phyloP scores from a whole-genome alignment of 1,140 invertebrate species.

The Samia ricini region DNA sequence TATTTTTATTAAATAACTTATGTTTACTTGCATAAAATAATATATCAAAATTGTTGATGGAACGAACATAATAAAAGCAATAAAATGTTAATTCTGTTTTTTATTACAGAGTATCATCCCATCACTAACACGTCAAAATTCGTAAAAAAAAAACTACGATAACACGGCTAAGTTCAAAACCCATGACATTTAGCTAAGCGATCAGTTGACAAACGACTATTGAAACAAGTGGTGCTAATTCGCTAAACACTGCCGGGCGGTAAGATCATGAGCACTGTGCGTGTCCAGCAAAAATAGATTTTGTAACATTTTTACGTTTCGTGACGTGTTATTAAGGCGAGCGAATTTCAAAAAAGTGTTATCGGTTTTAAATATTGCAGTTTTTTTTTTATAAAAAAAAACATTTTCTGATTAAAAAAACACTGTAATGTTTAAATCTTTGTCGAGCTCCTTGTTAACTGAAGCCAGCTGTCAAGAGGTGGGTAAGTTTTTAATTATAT shows the following conservation, averaged over 20 bases:
- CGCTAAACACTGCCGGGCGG: slow-evolving; percentile 36
- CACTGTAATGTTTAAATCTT: slow-evolving; percentile 76
- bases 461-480: slow-evolving; percentile 80
- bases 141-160: slow-evolving; percentile 22
- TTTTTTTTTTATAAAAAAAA: slow-evolving; percentile 46
- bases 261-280: slow-evolving; percentile 66
- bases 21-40: no score
- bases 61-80: no score
- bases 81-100: background rate
- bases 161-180: slow-evolving; percentile 26
- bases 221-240: slow-evolving; percentile 20
- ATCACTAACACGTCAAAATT: slow-evolving; percentile 38
- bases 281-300: slow-evolving; percentile 73
- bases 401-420: slow-evolving; percentile 54
- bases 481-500: slow-evolving; percentile 76
- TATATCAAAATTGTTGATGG: no score
- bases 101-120: slow-evolving; percentile 1
- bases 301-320: slow-evolving; percentile 67
- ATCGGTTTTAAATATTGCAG: slow-evolving; percentile 49
- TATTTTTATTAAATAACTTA: no score
- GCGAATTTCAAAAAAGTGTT: slow-evolving; percentile 53
- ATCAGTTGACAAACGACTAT: slow-evolving; percentile 17
- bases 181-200: slow-evolving; percentile 12
- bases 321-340: slow-evolving; percentile 67
- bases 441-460: slow-evolving; percentile 69